These are phyloP conservation scores for Archips crataeganus DNA, from an alignment of 2,888 invertebrate species.

Conservation along the genomic window DNA sequence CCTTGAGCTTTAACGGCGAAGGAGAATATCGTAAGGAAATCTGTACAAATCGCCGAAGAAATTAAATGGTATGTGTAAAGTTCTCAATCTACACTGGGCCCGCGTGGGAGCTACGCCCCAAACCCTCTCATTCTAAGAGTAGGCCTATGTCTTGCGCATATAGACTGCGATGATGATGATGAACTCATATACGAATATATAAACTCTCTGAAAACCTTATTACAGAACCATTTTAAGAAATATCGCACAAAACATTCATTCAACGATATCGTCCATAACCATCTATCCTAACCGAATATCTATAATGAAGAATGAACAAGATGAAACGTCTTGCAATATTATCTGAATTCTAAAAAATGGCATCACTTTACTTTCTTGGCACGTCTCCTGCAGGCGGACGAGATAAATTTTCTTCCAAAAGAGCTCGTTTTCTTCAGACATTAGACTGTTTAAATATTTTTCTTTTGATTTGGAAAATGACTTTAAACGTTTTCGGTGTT, in stretches of 20 bases:
- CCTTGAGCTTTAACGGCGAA: no score
- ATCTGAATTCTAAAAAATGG: slow-evolving; percentile 40
- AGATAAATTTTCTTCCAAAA: slow-evolving; percentile 41
- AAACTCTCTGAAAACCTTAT: not conserved
- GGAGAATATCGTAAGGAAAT: no score
- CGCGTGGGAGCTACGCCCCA: no score
- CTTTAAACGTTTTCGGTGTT: no score
- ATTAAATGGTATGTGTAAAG: no score
- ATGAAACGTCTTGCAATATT: slow-evolving; percentile 40
- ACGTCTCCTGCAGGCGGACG: slow-evolving; percentile 37
- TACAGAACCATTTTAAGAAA: not conserved
- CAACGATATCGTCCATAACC: slow-evolving; percentile 11
- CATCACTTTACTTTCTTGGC: slow-evolving; percentile 33
- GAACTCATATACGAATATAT: not conserved
- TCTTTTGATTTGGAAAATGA: slow-evolving; percentile 26
- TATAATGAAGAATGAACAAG: slow-evolving; percentile 38
- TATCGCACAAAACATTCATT: slow-evolving; percentile 9
- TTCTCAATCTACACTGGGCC: no score
- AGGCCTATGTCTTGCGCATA: no score
- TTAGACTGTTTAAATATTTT: slow-evolving; percentile 26
- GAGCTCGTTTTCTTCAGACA: slow-evolving; percentile 36
- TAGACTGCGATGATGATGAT: no score
- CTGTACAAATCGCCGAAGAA: no score
- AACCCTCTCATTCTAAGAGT: no score
- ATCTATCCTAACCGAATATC: slow-evolving; percentile 18